Percentiles rank a stretch among this genome's conserved stretches.
Evolutionary conservation across 2,797 vertebrate species (phyloP).

Genomic region (Pipistrellus kuhlii): DNA sequence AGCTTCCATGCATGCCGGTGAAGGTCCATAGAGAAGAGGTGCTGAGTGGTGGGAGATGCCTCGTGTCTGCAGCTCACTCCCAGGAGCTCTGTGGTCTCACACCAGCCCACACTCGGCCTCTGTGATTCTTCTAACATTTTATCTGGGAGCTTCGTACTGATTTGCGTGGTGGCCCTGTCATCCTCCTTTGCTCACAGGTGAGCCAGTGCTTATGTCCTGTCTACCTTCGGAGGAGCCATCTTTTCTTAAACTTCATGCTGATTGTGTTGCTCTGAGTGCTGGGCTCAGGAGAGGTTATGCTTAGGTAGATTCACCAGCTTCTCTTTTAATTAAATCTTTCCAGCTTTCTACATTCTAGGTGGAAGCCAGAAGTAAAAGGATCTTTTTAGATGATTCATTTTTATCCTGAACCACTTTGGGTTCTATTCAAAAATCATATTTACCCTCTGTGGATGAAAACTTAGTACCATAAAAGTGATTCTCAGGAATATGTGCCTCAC

Average conservation of each 20-base stretch:
- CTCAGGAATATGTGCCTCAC: background rate
- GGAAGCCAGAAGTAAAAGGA: conserved; percentile 37
- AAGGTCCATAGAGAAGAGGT: background rate
- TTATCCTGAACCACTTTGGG: background rate
- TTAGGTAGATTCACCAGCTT: background rate
- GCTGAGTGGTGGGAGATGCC: background rate
- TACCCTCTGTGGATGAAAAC: background rate
- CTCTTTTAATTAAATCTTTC: background rate
- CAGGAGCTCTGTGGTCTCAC: background rate
- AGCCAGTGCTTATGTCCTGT: background rate
- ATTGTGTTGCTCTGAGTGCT: background rate
- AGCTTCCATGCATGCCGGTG: background rate
- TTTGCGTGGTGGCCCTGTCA: background rate
- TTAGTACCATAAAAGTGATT: background rate
- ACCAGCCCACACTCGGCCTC: background rate
- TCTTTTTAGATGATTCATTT: conserved; percentile 34
- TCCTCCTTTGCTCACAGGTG: background rate
- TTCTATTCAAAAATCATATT: background rate
- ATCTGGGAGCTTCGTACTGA: background rate
- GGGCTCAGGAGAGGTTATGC: background rate
- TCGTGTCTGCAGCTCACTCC: background rate
- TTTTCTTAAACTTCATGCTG: background rate
- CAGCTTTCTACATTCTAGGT: conserved; percentile 7
- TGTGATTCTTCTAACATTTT: background rate
- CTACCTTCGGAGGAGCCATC: background rate